phyloP scores from a whole-genome alignment of 2,797 vertebrate species.

The Hypotaenidia philippensis region DNA sequence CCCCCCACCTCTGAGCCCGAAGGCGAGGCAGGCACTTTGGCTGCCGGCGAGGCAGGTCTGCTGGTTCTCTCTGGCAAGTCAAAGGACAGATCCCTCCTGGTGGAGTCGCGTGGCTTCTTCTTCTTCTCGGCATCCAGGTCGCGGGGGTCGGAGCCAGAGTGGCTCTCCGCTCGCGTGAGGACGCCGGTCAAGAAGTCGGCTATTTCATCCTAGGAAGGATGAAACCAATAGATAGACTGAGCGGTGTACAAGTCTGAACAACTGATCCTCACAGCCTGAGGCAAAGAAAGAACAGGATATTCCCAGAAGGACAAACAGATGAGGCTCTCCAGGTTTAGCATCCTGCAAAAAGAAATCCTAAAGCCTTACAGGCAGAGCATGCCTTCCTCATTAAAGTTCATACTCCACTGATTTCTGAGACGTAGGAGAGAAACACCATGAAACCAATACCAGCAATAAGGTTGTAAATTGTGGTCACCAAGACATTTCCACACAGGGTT shows the following conservation, averaged over 20 bases:
- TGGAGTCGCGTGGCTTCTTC: conserved; percentile 81
- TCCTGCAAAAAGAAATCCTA: fast-evolving
- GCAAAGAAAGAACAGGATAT: too few relatives aligned
- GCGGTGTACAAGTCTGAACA: fast-evolving
- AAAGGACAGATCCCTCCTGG: conserved; percentile 90
- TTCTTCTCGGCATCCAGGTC: conserved; percentile 95
- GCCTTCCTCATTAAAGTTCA: neutral
- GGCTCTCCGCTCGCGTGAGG: conserved; percentile 89
- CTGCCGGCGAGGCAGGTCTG: conserved; percentile 88
- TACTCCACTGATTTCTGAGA: neutral
- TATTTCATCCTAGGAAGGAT: conserved; percentile 89
- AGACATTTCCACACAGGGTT: neutral
- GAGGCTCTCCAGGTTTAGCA: neutral
- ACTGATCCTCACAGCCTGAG: too few relatives aligned
- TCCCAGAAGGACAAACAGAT: fast-evolving
- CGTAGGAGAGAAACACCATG: fast-evolving
- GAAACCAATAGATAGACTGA: fast-evolving
- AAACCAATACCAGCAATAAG: neutral
- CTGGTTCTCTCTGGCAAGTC: conserved; percentile 88
- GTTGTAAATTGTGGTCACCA: fast-evolving
- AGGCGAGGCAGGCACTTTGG: conserved; percentile 90
- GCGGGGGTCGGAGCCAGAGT: conserved; percentile 88
- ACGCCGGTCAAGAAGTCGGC: conserved; percentile 95
- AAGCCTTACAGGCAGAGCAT: fast-evolving
- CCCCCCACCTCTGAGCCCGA: conserved; percentile 91